A percentile compares a stretch with the other conserved stretches of the same genome.
Conservation (phyloP, 1,140 invertebrate genomes). For the Drosophila elegans region DNA sequence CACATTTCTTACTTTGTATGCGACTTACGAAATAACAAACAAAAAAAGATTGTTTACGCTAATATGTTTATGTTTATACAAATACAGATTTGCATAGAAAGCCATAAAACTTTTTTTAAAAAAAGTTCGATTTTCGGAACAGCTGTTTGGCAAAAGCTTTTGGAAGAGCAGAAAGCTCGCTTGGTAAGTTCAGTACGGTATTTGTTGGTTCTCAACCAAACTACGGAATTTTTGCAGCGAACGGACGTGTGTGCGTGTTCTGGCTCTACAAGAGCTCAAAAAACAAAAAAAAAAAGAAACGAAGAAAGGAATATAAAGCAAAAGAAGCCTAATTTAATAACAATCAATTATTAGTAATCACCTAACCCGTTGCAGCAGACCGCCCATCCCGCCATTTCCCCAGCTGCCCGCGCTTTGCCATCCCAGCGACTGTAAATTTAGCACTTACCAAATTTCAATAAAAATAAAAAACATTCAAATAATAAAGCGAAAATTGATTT, state of each 20-base stretch:
- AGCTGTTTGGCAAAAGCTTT: neutral
- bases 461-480: neutral
- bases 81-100: too few relatives aligned
- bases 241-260: slow-evolving; percentile 23
- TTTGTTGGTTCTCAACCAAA: neutral
- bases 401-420: neutral
- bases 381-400: neutral
- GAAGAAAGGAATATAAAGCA: slow-evolving; percentile 2
- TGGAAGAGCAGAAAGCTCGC: neutral
- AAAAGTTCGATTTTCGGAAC: too few relatives aligned
- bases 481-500: slow-evolving; percentile 24
- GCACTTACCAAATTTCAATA: neutral
- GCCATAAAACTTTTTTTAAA: too few relatives aligned
- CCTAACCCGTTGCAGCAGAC: neutral
- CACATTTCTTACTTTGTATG: too few relatives aligned
- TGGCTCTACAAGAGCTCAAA: neutral
- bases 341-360: neutral
- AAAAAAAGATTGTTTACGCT: too few relatives aligned
- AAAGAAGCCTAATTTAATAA: neutral
- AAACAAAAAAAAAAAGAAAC: neutral
- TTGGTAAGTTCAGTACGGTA: neutral
- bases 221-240: slow-evolving; percentile 15
- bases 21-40: too few relatives aligned
- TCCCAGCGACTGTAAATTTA: neutral
- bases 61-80: too few relatives aligned